Conservation (phyloP, 2,797 vertebrate species). For the Antrozous pallidus region DNA sequence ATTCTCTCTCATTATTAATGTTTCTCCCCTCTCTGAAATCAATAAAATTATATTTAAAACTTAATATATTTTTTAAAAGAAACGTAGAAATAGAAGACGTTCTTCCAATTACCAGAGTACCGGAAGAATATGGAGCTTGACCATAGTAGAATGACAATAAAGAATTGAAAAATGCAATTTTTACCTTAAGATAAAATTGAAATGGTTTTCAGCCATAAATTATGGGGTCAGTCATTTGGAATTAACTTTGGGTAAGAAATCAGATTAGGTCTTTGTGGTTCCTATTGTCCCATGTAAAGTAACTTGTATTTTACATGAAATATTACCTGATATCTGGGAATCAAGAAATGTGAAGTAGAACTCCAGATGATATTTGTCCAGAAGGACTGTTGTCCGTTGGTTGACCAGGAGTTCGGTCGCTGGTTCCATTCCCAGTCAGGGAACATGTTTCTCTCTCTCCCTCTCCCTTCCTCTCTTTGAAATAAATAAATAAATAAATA, state of each 20-base stretch:
- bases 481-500: not conserved
- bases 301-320: not conserved
- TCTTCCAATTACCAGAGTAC: not conserved
- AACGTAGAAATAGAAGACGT: not conserved
- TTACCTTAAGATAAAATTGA: not conserved
- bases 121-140: not conserved
- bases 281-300: not conserved
- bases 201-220: not conserved
- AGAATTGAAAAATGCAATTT: not conserved
- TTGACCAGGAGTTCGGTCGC: not conserved
- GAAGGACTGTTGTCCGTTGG: not conserved
- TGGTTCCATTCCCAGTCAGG: not conserved
- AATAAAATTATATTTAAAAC: not conserved
- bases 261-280: not conserved
- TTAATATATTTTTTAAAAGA: not conserved
- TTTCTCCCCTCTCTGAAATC: not conserved
- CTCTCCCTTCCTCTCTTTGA: not conserved
- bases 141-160: not conserved
- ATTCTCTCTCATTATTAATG: not conserved
- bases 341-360: constrained; percentile 7
- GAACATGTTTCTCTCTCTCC: not conserved
- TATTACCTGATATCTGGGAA: not conserved
- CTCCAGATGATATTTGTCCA: not conserved
- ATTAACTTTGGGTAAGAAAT: not conserved
- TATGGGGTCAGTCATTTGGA: not conserved